Base-by-base conservation (phyloP, 2,797 vertebrate species). In the Cuculus canorus region DNA sequence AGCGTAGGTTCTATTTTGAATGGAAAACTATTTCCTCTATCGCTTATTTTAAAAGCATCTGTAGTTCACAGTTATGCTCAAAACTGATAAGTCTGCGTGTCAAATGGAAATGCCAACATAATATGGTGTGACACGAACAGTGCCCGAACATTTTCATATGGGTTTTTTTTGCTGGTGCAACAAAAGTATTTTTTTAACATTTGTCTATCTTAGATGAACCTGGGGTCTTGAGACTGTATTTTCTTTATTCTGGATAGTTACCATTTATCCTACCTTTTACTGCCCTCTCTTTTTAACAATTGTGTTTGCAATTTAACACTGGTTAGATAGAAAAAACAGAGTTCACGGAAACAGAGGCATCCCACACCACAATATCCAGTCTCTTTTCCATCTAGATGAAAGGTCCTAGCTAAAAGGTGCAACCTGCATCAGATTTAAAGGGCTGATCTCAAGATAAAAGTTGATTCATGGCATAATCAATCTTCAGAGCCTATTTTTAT, bases 71-170 rank as follows among this genome's bases (percentile, higher is more conserved):
- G 68, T 56, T 88, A 70, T 1, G 2, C 79, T 88, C 23, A 73
- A 94, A 96, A 65, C 82, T 93, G 82, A 53, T 66, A 94, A 90
- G 48, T 77, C 63, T 93, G 73, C 8, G 0, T 53, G 73, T 88
- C 80, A 91, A 90, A 88, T 86, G 70, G 85, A 90, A 93, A 73
- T 92, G 73, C 73, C 87, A 96, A 25, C 76, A 86, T 72, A 90
- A 35, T 82, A 56, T 86, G 70, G n/a, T 79, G n/a, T 86, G 82
- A 83, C 39, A 82, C 53, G 85, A 92, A 69, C 80, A 88, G 70
- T 0, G 1, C 71, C 73, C 79, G 95, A 90, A 93, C 13, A 70
- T 92, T 92, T 94, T 75, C 80, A 54, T 56, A 28, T 16, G 54
- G 30, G 28, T 80, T 86, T 82, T 57, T 69, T 72, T 64, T 89